phyloP scores from a whole-genome alignment of 2,888 invertebrate species.

The Antitype chi region DNA sequence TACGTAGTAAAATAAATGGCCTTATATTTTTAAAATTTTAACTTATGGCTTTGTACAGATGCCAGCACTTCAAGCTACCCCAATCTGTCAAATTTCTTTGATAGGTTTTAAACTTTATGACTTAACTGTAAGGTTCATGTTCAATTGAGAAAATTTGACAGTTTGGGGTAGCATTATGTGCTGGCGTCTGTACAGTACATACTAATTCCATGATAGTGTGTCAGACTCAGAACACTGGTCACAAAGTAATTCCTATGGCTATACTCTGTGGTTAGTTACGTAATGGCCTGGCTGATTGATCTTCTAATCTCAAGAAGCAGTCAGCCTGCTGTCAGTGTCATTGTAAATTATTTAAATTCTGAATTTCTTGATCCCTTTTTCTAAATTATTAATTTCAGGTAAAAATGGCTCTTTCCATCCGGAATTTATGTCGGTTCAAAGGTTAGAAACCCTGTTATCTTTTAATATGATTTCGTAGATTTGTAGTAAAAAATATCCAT shows the following conservation, averaged over 20 bases:
- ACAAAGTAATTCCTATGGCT: neutral
- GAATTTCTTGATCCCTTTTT: constrained; percentile 69
- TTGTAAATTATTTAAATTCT: constrained; percentile 63
- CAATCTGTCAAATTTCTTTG: too few relatives aligned
- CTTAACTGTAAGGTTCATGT: too few relatives aligned
- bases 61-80: too few relatives aligned
- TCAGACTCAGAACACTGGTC: neutral
- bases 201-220: neutral
- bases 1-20: neutral
- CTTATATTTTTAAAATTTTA: neutral
- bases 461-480: constrained; percentile 2
- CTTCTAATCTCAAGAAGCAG: constrained; percentile 3
- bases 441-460: constrained; percentile 80
- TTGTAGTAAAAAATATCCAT: constrained; percentile 12
- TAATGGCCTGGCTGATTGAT: constrained; percentile 78
- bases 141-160: too few relatives aligned
- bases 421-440: constrained; percentile 90
- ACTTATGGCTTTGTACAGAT: neutral
- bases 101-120: too few relatives aligned
- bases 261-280: constrained; percentile 36
- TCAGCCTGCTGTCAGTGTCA: constrained; percentile 80
- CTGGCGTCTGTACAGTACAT: too few relatives aligned
- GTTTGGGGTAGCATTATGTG: too few relatives aligned
- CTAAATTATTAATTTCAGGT: constrained; percentile 53
- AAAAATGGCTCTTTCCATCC: constrained; percentile 91